Base-by-base conservation (phyloP, 2,113 vertebrate species). In the Phylloscopus whistleri region DNA sequence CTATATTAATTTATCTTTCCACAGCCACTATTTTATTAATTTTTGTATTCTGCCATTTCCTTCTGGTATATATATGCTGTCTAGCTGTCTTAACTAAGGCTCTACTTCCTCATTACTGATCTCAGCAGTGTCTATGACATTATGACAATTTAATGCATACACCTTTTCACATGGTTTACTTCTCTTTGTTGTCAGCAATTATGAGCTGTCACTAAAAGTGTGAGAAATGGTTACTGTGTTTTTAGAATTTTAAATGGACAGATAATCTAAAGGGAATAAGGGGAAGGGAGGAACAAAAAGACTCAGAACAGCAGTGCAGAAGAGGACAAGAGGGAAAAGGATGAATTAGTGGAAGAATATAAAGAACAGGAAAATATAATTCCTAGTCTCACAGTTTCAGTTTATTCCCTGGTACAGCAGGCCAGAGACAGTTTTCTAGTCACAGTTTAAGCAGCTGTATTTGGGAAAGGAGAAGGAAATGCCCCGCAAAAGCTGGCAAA, bases 141-240 rank as follows among this genome's bases (percentile, higher is more conserved):
- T 72, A 84, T 73, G 92, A 93, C 87, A 90, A 78, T 88, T 91
- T 93, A 75, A 87, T 67, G 62, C 87, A 58, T 33, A 49, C 49
- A 51, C 44, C 46, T 82, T 93, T 95, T 94, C 52, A 64, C 52
- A 58, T 60, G 35, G 44, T 69, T 94, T 95, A 8, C 66, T 79
- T 93, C 77, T n/a, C 39, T 69, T 92, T 82, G 82, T 72, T 91
- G 89, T 90, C 84, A 89, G 73, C 80, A 81, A 84, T 90, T 94
- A 95, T 49, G 49, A 94, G 52, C 74, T 75, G 60, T 64, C 79
- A 72, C 69, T 81, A 90, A 90, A 87, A 90, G 30, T 0, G 0
- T 37, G 44, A 70, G 59, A 87, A 85, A 81, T 84, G 39, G 63
- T 86, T 90, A 90, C 33, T 3, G 3, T 67, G 73, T 41, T 86